Base-by-base conservation (phyloP, 2,888 invertebrate species). In the Eucriotettix oculatus region DNA sequence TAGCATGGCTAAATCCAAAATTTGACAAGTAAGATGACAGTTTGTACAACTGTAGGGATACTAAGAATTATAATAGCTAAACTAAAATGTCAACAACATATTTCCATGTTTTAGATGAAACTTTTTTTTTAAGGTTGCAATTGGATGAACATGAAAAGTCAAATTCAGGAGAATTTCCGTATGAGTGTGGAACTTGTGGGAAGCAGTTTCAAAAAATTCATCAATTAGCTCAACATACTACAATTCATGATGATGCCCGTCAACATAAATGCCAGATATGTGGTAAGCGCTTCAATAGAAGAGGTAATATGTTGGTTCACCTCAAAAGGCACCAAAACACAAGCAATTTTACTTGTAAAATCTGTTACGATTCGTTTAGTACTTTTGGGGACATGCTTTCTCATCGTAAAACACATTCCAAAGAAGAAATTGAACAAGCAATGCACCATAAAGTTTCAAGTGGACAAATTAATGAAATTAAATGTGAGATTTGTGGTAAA, bases 261-360 rank as follows among this genome's bases (percentile, higher is more conserved):
- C 52, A 59, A 16, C 58, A 58, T 54, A 60, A 63, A 52, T 64
- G 65, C 52, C 55, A 61, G 14, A 48, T 63, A 10, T 65, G 65
- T 52, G 62, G 61, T 14, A 58, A 59, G 48, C 42, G 61, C 10
- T 65, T 65, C 44, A 64, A 61, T 41, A 55, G 54, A 7, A 55
- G 57, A 10, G 57, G 52, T 29, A 57, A 59, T 43, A 48, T 63
- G 52, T 29, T 41, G 10, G 16, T 41, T 10, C 63, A 63, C 44
- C 17, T 59, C 42, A 59, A 58, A 29, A 44, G 56, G 11, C 63
- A 63, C 54, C 43, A 41, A 29, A 48, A 10, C 2, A 53, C 42
- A 16, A n/a, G 40, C 29, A 57, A 55, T 10, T 56, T 62, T 16
- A 58, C 59, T 16, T 62, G 59, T 53, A 58, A 55, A 16, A 52